Percentiles rank a stretch among this genome's conserved stretches.
phyloP scores from a whole-genome alignment of 2,113 vertebrate genomes.

The Dicentrarchus labrax region DNA sequence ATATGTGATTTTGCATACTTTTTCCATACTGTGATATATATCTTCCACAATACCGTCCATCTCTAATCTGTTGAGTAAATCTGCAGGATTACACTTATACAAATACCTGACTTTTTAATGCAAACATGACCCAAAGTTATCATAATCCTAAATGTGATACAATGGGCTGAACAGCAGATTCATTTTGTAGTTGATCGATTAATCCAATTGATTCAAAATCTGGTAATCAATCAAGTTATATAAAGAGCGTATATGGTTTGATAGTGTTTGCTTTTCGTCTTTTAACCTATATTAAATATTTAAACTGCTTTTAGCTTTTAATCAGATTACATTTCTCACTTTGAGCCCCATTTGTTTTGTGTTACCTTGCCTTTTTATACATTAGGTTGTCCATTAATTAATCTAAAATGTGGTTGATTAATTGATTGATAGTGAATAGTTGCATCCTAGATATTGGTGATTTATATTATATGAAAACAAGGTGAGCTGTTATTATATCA shows the following conservation, averaged over 20 bases:
- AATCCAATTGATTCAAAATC: neutral
- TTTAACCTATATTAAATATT: neutral
- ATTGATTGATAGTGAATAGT: neutral
- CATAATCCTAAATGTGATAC: slow-evolving; percentile 20
- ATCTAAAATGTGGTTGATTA: neutral
- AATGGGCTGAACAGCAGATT: slow-evolving; percentile 6
- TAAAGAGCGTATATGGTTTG: neutral
- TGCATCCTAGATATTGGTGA: neutral
- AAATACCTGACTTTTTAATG: slow-evolving; percentile 29
- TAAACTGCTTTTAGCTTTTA: neutral
- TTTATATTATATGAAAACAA: neutral
- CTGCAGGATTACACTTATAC: slow-evolving; percentile 5
- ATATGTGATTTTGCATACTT: neutral
- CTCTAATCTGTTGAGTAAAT: slow-evolving; percentile 12
- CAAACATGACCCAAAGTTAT: neutral
- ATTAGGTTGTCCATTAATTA: neutral
- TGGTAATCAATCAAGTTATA: neutral
- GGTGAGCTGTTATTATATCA: neutral
- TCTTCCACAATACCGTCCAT: neutral
- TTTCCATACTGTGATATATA: neutral
- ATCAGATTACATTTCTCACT: neutral
- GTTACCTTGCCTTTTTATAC: neutral
- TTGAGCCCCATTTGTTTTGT: neutral
- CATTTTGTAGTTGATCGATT: neutral
- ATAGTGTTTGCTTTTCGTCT: neutral